Conservation (phyloP, 1,140 invertebrate species). For the Leptinotarsa undecemlineata region DNA sequence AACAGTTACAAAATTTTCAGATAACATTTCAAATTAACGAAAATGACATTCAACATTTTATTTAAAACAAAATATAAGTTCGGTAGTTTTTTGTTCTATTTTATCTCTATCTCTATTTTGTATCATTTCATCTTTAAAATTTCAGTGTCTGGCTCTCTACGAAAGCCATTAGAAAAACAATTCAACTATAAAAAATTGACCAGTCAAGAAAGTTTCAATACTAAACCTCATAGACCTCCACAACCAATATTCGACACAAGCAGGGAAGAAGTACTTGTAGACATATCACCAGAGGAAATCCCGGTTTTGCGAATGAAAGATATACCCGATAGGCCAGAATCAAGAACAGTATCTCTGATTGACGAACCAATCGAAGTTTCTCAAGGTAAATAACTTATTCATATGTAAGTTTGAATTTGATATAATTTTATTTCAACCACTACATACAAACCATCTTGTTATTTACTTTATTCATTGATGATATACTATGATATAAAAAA, state of each 20-base stretch:
- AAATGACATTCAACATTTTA: no score
- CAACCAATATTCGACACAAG: constrained; percentile 57
- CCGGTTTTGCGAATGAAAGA: constrained; percentile 34
- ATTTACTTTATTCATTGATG: no score
- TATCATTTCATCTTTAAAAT: neutral
- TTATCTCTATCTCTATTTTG: no score
- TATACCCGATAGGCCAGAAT: constrained; percentile 23
- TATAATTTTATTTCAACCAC: no score
- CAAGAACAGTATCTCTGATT: constrained; percentile 64
- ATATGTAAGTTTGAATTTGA: constrained; percentile 17
- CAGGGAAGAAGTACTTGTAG: constrained; percentile 63
- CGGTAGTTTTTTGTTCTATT: no score
- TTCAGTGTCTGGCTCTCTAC: constrained; percentile 40
- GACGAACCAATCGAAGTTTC: constrained; percentile 78
- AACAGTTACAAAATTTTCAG: no score
- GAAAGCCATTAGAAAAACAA: constrained; percentile 61
- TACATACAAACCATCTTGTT: no score
- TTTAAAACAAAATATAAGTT: no score
- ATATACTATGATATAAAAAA: no score
- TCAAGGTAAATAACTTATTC: constrained; percentile 39
- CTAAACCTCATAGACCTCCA: constrained; percentile 59
- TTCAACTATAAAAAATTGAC: constrained; percentile 77
- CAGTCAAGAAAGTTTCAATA: constrained; percentile 61
- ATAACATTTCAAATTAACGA: no score
- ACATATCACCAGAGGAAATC: constrained; percentile 63